These are phyloP conservation scores for Chelidonichthys spinosus DNA, from an alignment of 2,797 vertebrate genomes.

Conservation along the genomic window DNA sequence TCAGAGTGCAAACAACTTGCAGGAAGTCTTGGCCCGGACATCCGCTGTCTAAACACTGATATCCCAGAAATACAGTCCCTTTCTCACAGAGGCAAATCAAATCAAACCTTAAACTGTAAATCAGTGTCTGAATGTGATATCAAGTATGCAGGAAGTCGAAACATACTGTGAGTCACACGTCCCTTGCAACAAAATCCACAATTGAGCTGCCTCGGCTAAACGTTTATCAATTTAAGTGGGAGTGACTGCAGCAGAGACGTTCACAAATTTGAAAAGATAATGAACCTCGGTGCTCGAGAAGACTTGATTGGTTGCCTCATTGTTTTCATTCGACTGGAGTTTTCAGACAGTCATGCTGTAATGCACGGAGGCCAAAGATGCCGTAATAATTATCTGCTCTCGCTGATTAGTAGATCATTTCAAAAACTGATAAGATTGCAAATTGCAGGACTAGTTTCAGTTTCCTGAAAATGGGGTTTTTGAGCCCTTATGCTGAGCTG, in stretches of 20 bases:
- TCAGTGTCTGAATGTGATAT: not conserved
- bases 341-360: not conserved
- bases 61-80: too few relatives aligned
- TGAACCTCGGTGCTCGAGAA: not conserved
- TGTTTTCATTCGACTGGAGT: not conserved
- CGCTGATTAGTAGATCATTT: conserved; percentile 1
- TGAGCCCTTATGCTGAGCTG: not conserved
- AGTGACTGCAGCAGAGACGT: not conserved
- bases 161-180: not conserved
- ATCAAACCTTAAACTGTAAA: not conserved
- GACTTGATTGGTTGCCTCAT: not conserved
- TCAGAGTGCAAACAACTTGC: too few relatives aligned
- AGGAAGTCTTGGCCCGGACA: too few relatives aligned
- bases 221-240: not conserved
- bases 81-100: not conserved
- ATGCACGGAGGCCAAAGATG: not conserved
- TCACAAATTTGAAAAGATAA: not conserved
- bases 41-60: too few relatives aligned
- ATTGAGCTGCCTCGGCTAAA: not conserved
- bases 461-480: conserved; percentile 1
- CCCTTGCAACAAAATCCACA: not conserved
- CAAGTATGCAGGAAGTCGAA: not conserved
- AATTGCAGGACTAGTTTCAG: not conserved
- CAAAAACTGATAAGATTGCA: conserved; percentile 7
- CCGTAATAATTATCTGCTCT: conserved; percentile 5